A percentile compares a stretch with the other conserved stretches of the same genome.
These are phyloP conservation scores for Alces alces DNA, from an alignment of 2,113 vertebrate species.

Conservation along the genomic window DNA sequence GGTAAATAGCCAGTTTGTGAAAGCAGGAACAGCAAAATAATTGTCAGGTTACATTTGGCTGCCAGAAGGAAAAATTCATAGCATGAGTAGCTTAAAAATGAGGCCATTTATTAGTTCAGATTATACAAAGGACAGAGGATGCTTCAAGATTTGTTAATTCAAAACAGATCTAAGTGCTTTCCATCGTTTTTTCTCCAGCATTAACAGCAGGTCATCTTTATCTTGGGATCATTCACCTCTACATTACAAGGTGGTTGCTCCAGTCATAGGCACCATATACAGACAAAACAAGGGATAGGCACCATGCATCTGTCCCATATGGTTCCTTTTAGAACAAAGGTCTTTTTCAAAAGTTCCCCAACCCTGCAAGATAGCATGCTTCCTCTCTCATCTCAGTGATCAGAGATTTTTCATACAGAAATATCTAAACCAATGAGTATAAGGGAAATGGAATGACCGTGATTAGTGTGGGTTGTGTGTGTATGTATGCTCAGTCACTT, in stretches of 20 bases:
- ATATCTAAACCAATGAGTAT: not conserved
- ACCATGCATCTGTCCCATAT: not conserved
- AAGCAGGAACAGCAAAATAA: not conserved
- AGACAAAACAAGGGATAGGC: not conserved
- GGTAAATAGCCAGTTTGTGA: not conserved
- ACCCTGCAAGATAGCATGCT: not conserved
- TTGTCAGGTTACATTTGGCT: not conserved
- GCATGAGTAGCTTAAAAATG: not conserved
- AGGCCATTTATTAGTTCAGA: not conserved
- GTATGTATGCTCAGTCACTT: not conserved
- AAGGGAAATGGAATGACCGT: not conserved
- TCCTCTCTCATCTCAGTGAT: not conserved
- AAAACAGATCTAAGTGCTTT: not conserved
- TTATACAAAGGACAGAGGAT: not conserved
- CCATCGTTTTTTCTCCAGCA: not conserved
- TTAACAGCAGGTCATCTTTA: not conserved
- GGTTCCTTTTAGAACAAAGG: not conserved
- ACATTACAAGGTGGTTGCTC: not conserved
- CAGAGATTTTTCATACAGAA: not conserved
- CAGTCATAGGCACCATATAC: not conserved
- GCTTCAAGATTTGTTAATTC: not conserved
- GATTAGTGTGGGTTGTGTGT: not conserved
- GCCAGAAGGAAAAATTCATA: not conserved
- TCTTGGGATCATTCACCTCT: not conserved
- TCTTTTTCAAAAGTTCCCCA: not conserved